These are phyloP conservation scores for Spongia lamella DNA, from an alignment of 37 sponge, comb jelly and placozoan species.

Conservation along the genomic window DNA sequence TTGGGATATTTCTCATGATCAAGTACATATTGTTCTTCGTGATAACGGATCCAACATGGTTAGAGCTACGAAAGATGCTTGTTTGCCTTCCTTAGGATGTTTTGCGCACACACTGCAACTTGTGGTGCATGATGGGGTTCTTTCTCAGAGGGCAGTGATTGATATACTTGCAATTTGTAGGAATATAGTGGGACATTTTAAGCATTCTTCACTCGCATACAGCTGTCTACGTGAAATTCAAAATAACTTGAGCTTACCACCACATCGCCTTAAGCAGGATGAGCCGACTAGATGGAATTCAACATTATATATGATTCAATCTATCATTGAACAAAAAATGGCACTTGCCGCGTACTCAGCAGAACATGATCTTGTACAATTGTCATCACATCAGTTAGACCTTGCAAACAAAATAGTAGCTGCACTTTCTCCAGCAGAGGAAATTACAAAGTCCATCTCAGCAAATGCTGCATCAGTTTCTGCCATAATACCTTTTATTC, in stretches of 20 bases:
- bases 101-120: no score
- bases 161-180: slow-evolving; percentile 36
- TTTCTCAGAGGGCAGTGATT: slow-evolving; percentile 28
- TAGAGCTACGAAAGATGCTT: slow-evolving; percentile 33
- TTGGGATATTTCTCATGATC: slow-evolving; percentile 20
- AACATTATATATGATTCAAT: slow-evolving; percentile 26
- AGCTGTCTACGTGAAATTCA: slow-evolving; percentile 1
- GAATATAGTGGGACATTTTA: no score
- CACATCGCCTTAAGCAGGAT: no score
- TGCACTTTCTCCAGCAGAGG: slow-evolving; percentile 1
- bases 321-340: not conserved
- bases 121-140: no score
- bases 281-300: no score
- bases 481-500: not conserved
- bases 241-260: slow-evolving; percentile 13
- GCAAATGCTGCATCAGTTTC: not conserved
- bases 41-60: slow-evolving; percentile 45
- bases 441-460: slow-evolving; percentile 22
- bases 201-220: no score
- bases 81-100: not conserved
- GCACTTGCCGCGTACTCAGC: slow-evolving; percentile 10
- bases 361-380: slow-evolving; percentile 1
- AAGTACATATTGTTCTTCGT: slow-evolving; percentile 20
- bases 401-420: not conserved
- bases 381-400: not conserved